Conservation (phyloP, 2,888 invertebrate species). For the Spicauda simplicius region DNA sequence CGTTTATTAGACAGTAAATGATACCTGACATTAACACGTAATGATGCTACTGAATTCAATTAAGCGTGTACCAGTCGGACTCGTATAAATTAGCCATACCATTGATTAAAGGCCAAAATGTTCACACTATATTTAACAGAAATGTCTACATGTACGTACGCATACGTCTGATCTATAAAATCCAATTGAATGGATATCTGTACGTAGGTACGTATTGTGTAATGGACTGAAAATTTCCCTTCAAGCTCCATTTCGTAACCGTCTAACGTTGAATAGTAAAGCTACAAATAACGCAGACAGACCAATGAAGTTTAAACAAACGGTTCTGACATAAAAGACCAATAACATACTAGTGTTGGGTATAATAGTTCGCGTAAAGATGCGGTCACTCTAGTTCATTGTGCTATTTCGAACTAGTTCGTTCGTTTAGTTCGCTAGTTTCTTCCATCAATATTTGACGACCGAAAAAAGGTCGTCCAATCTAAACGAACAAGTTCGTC, state of each 20-base stretch:
- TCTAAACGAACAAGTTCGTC: too few relatives aligned
- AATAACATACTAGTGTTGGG: too few relatives aligned
- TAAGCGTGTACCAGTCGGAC: not conserved
- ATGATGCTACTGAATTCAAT: constrained; percentile 4
- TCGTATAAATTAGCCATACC: not conserved
- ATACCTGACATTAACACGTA: constrained; percentile 5
- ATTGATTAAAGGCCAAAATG: not conserved
- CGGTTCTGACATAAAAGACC: not conserved
- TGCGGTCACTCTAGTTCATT: too few relatives aligned
- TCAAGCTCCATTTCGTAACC: not conserved
- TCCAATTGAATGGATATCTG: not conserved
- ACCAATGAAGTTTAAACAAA: constrained; percentile 1
- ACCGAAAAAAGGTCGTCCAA: too few relatives aligned
- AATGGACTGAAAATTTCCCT: constrained; percentile 6
- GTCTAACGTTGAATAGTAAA: not conserved
- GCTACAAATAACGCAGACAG: constrained; percentile 5
- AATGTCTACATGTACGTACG: not conserved
- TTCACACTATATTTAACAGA: constrained; percentile 1
- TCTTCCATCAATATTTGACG: too few relatives aligned
- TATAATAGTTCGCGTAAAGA: too few relatives aligned
- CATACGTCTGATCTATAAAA: not conserved
- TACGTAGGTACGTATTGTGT: not conserved
- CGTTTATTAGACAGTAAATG: not conserved
- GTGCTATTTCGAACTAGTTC: too few relatives aligned
- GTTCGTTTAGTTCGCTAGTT: too few relatives aligned